A percentile compares a stretch with the other conserved stretches of the same genome.
These are phyloP conservation scores for Calcarius lapponicus DNA, from an alignment of 2,797 vertebrate genomes.

Conservation along the genomic window DNA sequence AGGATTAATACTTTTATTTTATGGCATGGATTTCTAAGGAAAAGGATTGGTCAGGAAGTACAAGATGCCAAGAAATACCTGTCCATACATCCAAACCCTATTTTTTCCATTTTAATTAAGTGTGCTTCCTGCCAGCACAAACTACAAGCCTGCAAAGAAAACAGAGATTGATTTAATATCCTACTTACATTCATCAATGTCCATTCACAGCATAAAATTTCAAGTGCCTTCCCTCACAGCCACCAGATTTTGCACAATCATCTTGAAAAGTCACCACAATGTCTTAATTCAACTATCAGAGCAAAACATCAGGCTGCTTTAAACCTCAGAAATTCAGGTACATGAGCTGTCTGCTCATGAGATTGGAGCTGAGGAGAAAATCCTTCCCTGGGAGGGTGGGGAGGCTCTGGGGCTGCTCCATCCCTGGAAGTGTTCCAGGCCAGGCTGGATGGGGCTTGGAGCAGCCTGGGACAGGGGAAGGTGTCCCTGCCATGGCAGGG, in stretches of 20 bases:
- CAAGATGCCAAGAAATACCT: background rate
- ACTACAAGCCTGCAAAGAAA: background rate
- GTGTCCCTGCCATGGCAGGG: background rate
- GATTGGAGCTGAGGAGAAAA: background rate
- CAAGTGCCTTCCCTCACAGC: background rate
- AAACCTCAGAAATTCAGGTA: background rate
- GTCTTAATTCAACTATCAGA: background rate
- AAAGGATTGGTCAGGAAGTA: background rate
- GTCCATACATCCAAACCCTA: background rate
- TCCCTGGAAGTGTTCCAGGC: background rate
- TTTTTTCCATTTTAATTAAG: background rate
- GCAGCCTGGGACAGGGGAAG: rapidly evolving
- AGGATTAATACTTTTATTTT: background rate
- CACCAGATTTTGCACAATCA: background rate
- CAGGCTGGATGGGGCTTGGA: background rate
- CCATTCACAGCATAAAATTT: background rate
- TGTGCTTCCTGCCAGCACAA: background rate
- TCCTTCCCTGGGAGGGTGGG: background rate
- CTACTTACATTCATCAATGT: background rate
- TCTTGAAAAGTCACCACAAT: background rate
- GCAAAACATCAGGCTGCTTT: background rate
- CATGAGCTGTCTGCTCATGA: background rate
- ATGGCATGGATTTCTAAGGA: background rate
- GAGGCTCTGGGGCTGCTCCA: background rate
- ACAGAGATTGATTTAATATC: background rate